phyloP scores from a whole-genome alignment of 2,113 vertebrate species.

The Poeciliopsis occidentalis region DNA sequence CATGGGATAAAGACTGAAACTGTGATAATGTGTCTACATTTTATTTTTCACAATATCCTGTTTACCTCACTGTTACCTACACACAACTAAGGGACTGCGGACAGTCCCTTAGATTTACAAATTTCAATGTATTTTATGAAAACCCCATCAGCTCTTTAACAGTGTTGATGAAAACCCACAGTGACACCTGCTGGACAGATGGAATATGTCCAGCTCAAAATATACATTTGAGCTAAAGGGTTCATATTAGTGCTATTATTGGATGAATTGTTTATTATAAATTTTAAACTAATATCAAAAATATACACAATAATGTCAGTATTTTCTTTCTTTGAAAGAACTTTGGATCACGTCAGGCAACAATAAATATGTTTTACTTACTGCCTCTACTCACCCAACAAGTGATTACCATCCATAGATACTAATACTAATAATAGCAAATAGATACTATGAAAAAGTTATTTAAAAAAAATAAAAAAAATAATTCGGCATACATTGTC shows the following conservation, averaged over 20 bases:
- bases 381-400: not conserved
- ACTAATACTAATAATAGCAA: not conserved
- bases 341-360: not conserved
- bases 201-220: too few species aligned
- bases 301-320: not conserved
- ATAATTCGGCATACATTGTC: too few species aligned
- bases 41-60: not conserved
- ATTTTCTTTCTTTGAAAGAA: not conserved
- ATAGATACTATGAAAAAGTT: not conserved
- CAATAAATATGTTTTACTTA: not conserved
- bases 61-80: not conserved
- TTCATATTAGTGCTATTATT: not conserved
- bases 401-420: not conserved
- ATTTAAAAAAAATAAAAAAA: too few species aligned
- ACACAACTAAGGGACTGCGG: not conserved
- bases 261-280: not conserved
- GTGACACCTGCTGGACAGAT: not conserved
- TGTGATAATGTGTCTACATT: too few species aligned
- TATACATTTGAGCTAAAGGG: not conserved
- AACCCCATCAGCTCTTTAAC: not conserved
- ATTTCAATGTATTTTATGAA: not conserved
- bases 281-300: not conserved
- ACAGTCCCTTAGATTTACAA: not conserved
- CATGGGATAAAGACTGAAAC: too few species aligned
- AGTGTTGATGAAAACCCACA: not conserved